phyloP scores from a whole-genome alignment of 2,888 invertebrate species.

The Falcaria lacertinaria region DNA sequence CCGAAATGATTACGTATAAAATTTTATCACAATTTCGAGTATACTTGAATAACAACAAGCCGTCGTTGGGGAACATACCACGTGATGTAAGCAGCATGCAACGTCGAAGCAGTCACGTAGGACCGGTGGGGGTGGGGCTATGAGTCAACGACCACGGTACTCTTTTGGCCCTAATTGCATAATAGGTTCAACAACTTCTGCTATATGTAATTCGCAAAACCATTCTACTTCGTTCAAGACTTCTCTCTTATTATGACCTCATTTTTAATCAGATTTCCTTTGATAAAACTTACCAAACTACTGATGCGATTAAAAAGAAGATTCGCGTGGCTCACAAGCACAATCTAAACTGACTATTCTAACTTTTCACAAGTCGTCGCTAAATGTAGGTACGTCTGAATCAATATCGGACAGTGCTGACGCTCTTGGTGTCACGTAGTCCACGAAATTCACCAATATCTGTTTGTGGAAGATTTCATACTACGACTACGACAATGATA shows the following conservation, averaged over 20 bases:
- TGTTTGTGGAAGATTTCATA: too few species aligned
- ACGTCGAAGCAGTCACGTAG: constrained; percentile 63
- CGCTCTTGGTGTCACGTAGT: constrained; percentile 46
- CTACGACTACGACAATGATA: background rate
- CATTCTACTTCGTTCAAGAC: constrained; percentile 9
- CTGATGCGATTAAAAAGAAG: too few species aligned
- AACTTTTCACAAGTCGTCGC: constrained; percentile 13
- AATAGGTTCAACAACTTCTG: constrained; percentile 30
- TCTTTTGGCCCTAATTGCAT: constrained; percentile 56
- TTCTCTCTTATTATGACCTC: background rate
- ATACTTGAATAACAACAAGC: background rate
- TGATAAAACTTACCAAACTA: too few species aligned
- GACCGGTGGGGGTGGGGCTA: constrained; percentile 39
- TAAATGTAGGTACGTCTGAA: constrained; percentile 20
- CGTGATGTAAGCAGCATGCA: constrained; percentile 48
- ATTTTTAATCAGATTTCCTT: background rate
- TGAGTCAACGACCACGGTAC: constrained; percentile 46
- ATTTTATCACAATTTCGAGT: too few species aligned
- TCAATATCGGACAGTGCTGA: constrained; percentile 33
- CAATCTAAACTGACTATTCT: constrained; percentile 5
- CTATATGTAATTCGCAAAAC: constrained; percentile 32
- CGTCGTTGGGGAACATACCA: constrained; percentile 14
- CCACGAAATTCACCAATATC: constrained; percentile 18
- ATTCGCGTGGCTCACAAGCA: too few species aligned
- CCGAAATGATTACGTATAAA: too few species aligned